These are phyloP conservation scores for Pterobdella sp. DNA, from an alignment of 2,888 invertebrate species.

Conservation along the genomic window DNA sequence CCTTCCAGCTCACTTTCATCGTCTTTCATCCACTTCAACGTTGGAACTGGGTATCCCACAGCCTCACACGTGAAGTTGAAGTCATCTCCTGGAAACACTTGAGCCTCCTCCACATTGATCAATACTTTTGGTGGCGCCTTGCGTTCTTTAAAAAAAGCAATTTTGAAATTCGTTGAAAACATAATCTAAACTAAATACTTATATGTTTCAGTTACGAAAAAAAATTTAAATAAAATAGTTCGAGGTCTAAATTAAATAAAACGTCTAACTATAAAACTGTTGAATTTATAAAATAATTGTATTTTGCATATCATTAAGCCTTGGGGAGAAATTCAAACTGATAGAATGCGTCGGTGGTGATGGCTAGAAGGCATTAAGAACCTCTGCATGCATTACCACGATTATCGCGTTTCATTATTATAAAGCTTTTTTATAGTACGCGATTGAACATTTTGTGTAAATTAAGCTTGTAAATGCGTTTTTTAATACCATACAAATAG, in stretches of 20 bases:
- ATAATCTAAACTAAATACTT: not conserved
- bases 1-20: not conserved
- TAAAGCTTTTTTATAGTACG: too few relatives aligned
- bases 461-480: too few relatives aligned
- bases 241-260: too few relatives aligned
- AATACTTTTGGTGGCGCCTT: slow-evolving; percentile 18
- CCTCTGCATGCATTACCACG: not conserved
- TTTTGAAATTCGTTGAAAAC: not conserved
- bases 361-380: not conserved
- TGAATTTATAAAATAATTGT: not conserved
- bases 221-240: too few relatives aligned
- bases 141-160: not conserved
- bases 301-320: not conserved
- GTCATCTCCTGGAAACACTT: slow-evolving; percentile 14
- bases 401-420: too few relatives aligned
- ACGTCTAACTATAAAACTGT: too few relatives aligned
- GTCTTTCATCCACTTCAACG: slow-evolving; percentile 13
- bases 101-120: not conserved
- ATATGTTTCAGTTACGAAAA: too few relatives aligned
- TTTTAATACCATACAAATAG: too few relatives aligned
- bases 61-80: slow-evolving; percentile 17
- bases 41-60: slow-evolving; percentile 15
- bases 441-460: too few relatives aligned
- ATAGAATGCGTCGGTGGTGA: not conserved
- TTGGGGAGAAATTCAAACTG: not conserved